Evolutionary conservation across 1,140 invertebrate species (phyloP).

Genomic region (Papilio helenus): DNA sequence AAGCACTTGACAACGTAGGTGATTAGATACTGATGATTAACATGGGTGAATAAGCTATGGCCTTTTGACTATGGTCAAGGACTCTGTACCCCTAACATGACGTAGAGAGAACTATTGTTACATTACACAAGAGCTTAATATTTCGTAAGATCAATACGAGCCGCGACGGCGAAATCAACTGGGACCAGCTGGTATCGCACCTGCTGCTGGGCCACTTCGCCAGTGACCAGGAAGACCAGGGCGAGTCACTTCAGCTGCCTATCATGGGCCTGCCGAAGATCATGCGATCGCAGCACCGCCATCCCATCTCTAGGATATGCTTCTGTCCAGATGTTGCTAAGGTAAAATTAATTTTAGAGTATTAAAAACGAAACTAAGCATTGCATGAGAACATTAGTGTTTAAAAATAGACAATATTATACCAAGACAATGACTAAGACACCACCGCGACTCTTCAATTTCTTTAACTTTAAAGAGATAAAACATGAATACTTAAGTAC

Average conservation of each 20-base stretch:
- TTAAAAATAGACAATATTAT: too few species aligned
- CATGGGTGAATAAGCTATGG: too few species aligned
- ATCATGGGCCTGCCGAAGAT: slow-evolving; percentile 83
- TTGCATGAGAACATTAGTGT: too few species aligned
- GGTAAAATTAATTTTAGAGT: slow-evolving; percentile 53
- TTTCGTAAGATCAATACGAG: slow-evolving; percentile 78
- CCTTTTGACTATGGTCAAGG: too few species aligned
- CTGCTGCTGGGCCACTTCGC: slow-evolving; percentile 86
- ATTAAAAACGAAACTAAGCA: background rate
- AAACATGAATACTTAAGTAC: too few species aligned
- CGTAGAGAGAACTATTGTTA: background rate
- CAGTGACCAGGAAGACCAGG: slow-evolving; percentile 83
- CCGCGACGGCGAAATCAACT: slow-evolving; percentile 84
- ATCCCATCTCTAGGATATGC: slow-evolving; percentile 84
- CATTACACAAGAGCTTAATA: background rate
- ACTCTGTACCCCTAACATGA: too few species aligned
- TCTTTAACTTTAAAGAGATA: too few species aligned
- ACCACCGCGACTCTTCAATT: background rate
- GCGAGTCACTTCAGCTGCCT: slow-evolving; percentile 84
- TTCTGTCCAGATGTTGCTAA: slow-evolving; percentile 84
- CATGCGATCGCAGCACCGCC: slow-evolving; percentile 85
- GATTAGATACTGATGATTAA: too few species aligned
- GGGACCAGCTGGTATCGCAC: slow-evolving; percentile 88
- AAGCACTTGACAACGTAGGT: too few species aligned
- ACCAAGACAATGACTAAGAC: background rate